Conservation (phyloP, 2,113 vertebrate genomes). For the Scortum barcoo region DNA sequence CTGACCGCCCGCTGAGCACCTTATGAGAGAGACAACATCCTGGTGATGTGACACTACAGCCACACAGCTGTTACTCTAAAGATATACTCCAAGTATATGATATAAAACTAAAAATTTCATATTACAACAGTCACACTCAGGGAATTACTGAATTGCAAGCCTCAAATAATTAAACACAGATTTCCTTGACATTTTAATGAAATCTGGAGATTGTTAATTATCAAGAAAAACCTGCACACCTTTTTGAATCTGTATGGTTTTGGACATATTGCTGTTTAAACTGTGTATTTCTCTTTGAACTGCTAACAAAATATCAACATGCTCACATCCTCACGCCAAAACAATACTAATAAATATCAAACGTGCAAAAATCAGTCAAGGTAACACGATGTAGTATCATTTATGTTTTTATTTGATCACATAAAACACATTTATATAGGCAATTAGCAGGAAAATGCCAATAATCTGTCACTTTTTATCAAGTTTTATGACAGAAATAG, state of each 20-base stretch:
- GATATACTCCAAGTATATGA: background rate
- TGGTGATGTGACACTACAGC: slow-evolving; percentile 55
- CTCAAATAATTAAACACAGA: background rate
- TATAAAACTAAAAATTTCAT: background rate
- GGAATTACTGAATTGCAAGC: background rate
- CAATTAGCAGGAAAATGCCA: background rate
- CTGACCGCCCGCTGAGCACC: slow-evolving; percentile 66
- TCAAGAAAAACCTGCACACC: background rate
- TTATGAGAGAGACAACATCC: slow-evolving; percentile 68
- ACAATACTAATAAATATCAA: no score
- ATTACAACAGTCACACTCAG: background rate
- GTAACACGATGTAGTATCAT: no score
- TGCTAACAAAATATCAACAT: no score
- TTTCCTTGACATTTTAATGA: background rate
- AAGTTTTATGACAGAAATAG: background rate
- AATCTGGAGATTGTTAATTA: background rate
- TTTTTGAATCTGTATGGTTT: background rate
- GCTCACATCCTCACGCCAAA: no score
- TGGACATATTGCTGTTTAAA: background rate
- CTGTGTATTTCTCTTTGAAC: no score
- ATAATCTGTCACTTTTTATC: background rate
- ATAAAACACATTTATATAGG: no score
- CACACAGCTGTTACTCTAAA: slow-evolving; percentile 31
- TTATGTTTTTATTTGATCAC: no score
- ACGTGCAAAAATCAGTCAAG: no score